Base-by-base conservation (phyloP, 2,797 vertebrate species). In the Muraenolepis orangiensis region DNA sequence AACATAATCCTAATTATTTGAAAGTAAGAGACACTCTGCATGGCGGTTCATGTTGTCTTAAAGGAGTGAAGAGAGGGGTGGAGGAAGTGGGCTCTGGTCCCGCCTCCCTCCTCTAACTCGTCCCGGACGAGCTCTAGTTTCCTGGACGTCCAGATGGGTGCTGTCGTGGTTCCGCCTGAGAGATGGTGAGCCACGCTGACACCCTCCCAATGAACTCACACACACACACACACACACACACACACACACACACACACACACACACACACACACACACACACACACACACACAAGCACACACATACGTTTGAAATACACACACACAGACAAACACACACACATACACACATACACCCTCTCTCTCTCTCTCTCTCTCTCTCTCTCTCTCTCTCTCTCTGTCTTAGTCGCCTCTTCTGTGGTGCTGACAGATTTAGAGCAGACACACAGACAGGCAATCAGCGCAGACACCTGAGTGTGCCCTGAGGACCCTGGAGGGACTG, bases 351-450 rank as follows among this genome's bases (percentile, higher is more conserved):
- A 46, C 42, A 46, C 42, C 79, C 80, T 87, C 79, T 82, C 82
- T 46, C 85, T 75, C 78, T 72, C 84, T 79, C 71, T 74, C 82
- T 82, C 16, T 64, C n/a, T 12, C 40, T 34, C 74, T 42, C 29
- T 42, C 26, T 28, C 26, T 12, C 14, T 64, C 14, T 57, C 67
- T 11, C 32, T 28, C 40, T 18, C 67, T 34, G 4, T 42, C 29
- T 51, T 34, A 76, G 85, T 85, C 85, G 84, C 82, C 81, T 73
- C 72, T 74, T 86, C 81, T 29, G 72, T 80, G 76, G 80, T 74
- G 70, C 84, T 92, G 93, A 93, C 93, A 93, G 93, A 93, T 92
- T 93, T 92, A 90, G 91, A 91, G 91, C 92, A 93, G 92, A 92
- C 91, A 90, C 87, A 82, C 90, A 86, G 89, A 84, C 88, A 79